These are phyloP conservation scores for Stenichneumon culpator DNA, from an alignment of 2,888 invertebrate species.

Conservation along the genomic window DNA sequence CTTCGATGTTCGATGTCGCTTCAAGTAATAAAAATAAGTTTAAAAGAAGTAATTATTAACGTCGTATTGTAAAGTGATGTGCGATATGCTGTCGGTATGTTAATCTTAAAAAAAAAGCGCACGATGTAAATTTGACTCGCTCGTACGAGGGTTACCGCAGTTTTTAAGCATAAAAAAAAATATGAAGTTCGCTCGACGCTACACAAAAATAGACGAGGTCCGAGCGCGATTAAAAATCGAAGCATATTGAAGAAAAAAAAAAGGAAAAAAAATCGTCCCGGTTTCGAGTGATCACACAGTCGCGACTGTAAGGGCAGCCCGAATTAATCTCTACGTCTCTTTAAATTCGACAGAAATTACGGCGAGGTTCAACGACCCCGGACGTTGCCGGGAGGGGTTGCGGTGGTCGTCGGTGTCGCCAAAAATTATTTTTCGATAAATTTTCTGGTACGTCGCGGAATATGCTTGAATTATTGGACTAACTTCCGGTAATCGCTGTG, in stretches of 20 bases:
- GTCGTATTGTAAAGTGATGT: conserved; percentile 41
- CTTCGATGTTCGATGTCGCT: conserved; percentile 82
- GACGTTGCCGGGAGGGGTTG: background rate
- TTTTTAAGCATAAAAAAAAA: conserved; percentile 65
- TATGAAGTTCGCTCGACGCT: conserved; percentile 25
- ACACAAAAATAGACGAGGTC: conserved; percentile 1
- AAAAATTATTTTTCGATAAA: conserved; percentile 66
- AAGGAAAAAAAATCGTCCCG: conserved; percentile 41
- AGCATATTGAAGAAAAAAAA: conserved; percentile 16
- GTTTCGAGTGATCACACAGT: conserved; percentile 42
- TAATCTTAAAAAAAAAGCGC: conserved; percentile 26
- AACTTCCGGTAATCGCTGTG: conserved; percentile 25
- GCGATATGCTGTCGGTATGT: conserved; percentile 40
- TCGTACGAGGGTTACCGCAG: conserved; percentile 48
- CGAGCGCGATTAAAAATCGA: conserved; percentile 17
- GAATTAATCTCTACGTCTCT: conserved; percentile 16
- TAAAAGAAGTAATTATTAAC: conserved; percentile 35
- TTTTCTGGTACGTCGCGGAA: conserved; percentile 49
- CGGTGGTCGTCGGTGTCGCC: conserved; percentile 25
- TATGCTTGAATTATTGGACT: conserved; percentile 26
- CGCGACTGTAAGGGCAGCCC: conserved; percentile 8
- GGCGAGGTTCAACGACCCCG: background rate
- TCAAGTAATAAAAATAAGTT: conserved; percentile 69
- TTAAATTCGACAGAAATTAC: conserved; percentile 16
- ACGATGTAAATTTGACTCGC: conserved; percentile 62